Conservation (phyloP, 2,113 vertebrate genomes). For the Zootoca vivipara region DNA sequence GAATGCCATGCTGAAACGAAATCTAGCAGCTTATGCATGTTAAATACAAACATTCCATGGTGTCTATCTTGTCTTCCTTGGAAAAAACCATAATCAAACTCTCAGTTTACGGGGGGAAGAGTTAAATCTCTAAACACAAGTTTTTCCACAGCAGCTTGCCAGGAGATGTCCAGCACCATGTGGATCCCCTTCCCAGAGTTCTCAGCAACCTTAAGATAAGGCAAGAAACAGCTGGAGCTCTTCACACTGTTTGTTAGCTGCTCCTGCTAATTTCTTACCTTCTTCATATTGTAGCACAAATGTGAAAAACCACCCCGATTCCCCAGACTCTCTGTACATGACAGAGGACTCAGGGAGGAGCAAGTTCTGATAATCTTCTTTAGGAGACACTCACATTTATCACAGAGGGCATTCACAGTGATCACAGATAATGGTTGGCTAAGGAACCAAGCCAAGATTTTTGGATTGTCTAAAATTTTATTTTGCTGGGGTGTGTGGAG, state of each 20-base stretch:
- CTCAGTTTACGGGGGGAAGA: not conserved
- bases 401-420: not conserved
- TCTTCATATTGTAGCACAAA: not conserved
- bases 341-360: not conserved
- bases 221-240: not conserved
- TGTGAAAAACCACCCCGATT: not conserved
- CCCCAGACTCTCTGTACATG: not conserved
- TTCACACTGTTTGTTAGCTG: not conserved
- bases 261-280: not conserved
- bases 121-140: not conserved
- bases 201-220: not conserved
- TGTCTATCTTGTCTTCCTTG: not conserved
- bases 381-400: too few relatives aligned
- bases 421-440: not conserved
- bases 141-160: not conserved
- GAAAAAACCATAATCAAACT: not conserved
- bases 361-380: too few relatives aligned
- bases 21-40: not conserved
- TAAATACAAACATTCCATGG: not conserved
- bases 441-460: not conserved
- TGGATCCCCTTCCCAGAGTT: not conserved
- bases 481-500: too few relatives aligned
- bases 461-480: not conserved
- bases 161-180: not conserved
- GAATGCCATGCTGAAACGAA: not conserved